Evolutionary conservation across 2,797 vertebrate species (phyloP).

Genomic region (Rhinoraja longicauda): DNA sequence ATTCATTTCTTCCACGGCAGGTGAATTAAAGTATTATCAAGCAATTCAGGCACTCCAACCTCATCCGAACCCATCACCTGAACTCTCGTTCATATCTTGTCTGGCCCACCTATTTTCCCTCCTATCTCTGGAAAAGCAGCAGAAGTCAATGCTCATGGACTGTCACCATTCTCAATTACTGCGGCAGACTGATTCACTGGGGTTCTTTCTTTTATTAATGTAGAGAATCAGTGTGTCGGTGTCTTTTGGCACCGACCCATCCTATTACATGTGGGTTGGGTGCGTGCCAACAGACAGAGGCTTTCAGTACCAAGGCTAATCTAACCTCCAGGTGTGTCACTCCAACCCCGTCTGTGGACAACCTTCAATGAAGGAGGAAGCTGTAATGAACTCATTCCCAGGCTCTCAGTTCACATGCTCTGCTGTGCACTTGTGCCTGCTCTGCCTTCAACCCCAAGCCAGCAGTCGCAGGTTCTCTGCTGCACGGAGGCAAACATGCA

Average conservation of each 20-base stretch:
- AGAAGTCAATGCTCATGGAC: neutral
- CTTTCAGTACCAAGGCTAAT: neutral
- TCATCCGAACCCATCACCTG: neutral
- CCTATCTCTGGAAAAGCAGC: neutral
- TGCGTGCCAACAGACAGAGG: slow-evolving; percentile 6
- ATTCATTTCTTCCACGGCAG: neutral
- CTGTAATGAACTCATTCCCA: slow-evolving; percentile 8
- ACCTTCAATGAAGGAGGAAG: slow-evolving; percentile 17
- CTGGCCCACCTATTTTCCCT: neutral
- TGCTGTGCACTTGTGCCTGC: neutral
- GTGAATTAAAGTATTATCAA: neutral
- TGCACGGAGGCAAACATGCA: neutral
- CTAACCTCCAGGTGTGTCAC: slow-evolving; percentile 5
- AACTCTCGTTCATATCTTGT: neutral
- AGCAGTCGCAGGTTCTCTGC: neutral
- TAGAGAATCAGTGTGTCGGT: neutral
- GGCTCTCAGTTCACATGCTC: neutral
- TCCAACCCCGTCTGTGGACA: neutral
- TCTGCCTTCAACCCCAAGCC: neutral
- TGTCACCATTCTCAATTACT: slow-evolving; percentile 8
- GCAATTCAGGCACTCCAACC: neutral
- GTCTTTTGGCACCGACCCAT: too few relatives aligned
- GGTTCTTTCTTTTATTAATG: slow-evolving; percentile 24
- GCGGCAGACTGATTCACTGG: neutral
- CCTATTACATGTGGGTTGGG: neutral